A percentile compares a stretch with the other conserved stretches of the same genome.
phyloP scores from a whole-genome alignment of 2,888 invertebrate genomes.

The Trichacis sp. region DNA sequence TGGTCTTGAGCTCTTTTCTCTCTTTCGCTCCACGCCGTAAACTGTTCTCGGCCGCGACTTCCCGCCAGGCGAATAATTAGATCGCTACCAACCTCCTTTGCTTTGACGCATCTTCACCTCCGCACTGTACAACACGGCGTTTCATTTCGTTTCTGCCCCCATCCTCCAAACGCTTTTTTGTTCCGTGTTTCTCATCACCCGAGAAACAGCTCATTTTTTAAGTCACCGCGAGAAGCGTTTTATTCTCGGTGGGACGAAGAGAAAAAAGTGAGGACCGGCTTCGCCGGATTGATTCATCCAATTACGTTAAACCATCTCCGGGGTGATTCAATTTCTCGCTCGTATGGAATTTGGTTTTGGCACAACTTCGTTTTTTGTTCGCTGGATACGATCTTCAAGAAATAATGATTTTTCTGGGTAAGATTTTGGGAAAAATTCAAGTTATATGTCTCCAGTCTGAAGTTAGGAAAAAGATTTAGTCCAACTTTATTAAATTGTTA shows the following conservation, averaged over 20 bases:
- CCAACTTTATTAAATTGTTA: too few relatives aligned
- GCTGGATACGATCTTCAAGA: too few relatives aligned
- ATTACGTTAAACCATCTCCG: slow-evolving; percentile 60
- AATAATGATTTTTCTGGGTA: too few relatives aligned
- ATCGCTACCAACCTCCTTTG: slow-evolving; percentile 67
- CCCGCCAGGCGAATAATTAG: slow-evolving; percentile 69
- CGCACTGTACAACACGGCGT: slow-evolving; percentile 44
- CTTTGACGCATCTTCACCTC: slow-evolving; percentile 59
- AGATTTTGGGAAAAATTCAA: too few relatives aligned
- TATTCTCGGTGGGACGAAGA: slow-evolving; percentile 2
- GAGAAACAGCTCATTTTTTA: slow-evolving; percentile 32
- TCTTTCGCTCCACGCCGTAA: slow-evolving; percentile 35
- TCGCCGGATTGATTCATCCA: slow-evolving; percentile 60
- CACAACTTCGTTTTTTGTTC: too few relatives aligned
- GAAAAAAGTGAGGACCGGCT: slow-evolving; percentile 34
- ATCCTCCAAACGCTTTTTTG: slow-evolving; percentile 18
- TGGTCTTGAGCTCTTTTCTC: slow-evolving; percentile 32
- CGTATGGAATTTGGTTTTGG: too few relatives aligned
- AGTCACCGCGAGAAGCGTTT: slow-evolving; percentile 19
- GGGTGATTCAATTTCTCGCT: slow-evolving; percentile 49
- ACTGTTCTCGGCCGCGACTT: slow-evolving; percentile 55
- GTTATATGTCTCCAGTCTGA: too few relatives aligned
- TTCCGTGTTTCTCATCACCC: slow-evolving; percentile 24
- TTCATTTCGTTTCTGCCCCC: slow-evolving; percentile 40
- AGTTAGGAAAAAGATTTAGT: too few relatives aligned